Evolutionary conservation across 1,140 invertebrate genomes (phyloP).

Genomic region (Cotesia glomerata): DNA sequence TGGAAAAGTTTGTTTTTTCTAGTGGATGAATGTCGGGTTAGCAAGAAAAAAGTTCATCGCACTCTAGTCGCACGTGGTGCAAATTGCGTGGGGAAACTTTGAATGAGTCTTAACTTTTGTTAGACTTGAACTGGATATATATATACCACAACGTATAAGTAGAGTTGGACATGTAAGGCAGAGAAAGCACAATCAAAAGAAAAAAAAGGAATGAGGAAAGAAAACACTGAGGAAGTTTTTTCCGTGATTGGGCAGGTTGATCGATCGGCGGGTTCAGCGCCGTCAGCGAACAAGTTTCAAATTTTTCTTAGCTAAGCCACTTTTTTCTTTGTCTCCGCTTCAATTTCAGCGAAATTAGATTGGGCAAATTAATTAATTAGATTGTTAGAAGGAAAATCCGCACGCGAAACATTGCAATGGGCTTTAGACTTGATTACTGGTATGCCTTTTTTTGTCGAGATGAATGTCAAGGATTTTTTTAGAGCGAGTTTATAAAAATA

Average conservation of each 20-base stretch:
- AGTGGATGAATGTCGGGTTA: background rate
- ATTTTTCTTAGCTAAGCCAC: background rate
- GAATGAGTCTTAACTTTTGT: background rate
- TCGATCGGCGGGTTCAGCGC: too few species aligned
- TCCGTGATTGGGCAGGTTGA: too few species aligned
- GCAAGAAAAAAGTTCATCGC: conserved; percentile 15
- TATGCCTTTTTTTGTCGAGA: background rate
- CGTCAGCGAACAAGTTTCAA: background rate
- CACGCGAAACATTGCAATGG: background rate
- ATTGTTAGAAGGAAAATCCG: background rate
- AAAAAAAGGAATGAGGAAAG: too few species aligned
- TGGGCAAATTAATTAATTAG: conserved; percentile 5
- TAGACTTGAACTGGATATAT: background rate
- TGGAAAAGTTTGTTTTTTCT: conserved; percentile 16
- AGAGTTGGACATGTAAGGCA: background rate
- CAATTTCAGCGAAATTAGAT: background rate
- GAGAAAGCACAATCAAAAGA: background rate
- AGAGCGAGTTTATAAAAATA: background rate
- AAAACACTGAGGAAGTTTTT: too few species aligned
- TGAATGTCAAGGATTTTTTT: too few species aligned
- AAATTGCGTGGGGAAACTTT: background rate
- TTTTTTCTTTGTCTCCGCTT: background rate
- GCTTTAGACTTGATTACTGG: background rate
- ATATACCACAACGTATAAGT: background rate
- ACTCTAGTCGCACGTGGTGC: background rate